These are phyloP conservation scores for Parthenolecanium corni DNA, from an alignment of 2,888 invertebrate species.

Conservation along the genomic window DNA sequence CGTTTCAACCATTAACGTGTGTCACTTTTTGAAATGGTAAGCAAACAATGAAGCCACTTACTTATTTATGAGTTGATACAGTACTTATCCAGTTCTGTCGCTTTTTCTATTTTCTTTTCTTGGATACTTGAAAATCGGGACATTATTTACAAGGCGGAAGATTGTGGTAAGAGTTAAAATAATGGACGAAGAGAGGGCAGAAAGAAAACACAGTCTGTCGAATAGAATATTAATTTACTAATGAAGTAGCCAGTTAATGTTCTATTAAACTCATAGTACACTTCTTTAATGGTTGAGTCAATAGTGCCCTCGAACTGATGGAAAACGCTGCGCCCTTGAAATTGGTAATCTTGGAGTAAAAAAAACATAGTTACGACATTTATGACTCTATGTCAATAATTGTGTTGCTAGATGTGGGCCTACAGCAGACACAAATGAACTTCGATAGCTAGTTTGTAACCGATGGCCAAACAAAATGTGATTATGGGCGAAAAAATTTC, in stretches of 20 bases:
- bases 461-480: too few species aligned
- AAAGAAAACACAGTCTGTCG: background rate
- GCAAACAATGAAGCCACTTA: constrained; percentile 12
- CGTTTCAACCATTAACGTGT: too few species aligned
- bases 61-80: constrained; percentile 21
- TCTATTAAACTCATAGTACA: background rate
- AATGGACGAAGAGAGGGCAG: background rate
- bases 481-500: too few species aligned
- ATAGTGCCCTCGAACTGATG: background rate
- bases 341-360: background rate
- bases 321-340: background rate
- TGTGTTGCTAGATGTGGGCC: background rate
- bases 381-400: constrained; percentile 2
- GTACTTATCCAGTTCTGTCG: constrained; percentile 12
- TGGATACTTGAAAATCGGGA: constrained; percentile 17
- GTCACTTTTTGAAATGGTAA: background rate
- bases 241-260: constrained; percentile 5
- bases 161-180: constrained; percentile 12
- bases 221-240: constrained; percentile 20
- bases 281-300: constrained; percentile 14
- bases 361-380: constrained; percentile 20
- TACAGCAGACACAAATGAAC: too few species aligned
- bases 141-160: constrained; percentile 15
- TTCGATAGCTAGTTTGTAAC: too few species aligned
- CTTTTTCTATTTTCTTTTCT: background rate